Percentiles rank a stretch among this genome's conserved stretches.
phyloP scores from a whole-genome alignment of 2,113 vertebrate species.

The Columba janthina region DNA sequence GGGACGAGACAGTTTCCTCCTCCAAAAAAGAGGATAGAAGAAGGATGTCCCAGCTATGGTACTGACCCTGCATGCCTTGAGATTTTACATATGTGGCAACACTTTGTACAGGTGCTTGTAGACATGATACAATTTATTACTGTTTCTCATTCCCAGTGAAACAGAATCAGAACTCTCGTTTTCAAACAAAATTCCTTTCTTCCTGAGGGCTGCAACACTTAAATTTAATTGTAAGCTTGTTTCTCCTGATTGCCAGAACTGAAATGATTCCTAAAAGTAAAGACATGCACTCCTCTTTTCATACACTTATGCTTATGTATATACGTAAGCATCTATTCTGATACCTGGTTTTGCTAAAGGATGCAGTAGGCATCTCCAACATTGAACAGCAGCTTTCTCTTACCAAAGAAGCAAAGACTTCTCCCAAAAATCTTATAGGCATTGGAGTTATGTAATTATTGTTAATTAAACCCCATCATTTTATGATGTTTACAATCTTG shows the following conservation, averaged over 20 bases:
- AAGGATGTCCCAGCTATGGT: not conserved
- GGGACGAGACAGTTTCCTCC: not conserved
- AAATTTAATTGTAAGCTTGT: not conserved
- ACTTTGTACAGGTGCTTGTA: slow-evolving; percentile 24
- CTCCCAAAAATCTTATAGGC: not conserved
- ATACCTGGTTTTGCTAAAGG: not conserved
- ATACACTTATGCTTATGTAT: not conserved
- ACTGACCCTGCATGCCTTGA: not conserved
- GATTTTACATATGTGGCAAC: slow-evolving; percentile 18
- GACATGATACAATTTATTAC: slow-evolving; percentile 5
- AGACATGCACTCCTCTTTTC: not conserved
- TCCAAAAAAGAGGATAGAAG: not conserved
- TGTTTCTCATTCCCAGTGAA: not conserved
- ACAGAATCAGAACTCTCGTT: not conserved
- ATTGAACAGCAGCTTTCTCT: not conserved
- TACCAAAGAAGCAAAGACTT: not conserved
- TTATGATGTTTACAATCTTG: not conserved
- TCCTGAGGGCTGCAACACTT: not conserved
- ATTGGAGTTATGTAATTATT: not conserved
- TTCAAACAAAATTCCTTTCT: not conserved
- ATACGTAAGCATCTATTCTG: not conserved
- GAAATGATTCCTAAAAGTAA: not conserved
- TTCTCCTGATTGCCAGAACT: not conserved
- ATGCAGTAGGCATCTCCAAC: not conserved
- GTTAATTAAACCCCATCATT: not conserved